phyloP scores from a whole-genome alignment of 1,140 invertebrate genomes.

The Marisa cornuarietis region DNA sequence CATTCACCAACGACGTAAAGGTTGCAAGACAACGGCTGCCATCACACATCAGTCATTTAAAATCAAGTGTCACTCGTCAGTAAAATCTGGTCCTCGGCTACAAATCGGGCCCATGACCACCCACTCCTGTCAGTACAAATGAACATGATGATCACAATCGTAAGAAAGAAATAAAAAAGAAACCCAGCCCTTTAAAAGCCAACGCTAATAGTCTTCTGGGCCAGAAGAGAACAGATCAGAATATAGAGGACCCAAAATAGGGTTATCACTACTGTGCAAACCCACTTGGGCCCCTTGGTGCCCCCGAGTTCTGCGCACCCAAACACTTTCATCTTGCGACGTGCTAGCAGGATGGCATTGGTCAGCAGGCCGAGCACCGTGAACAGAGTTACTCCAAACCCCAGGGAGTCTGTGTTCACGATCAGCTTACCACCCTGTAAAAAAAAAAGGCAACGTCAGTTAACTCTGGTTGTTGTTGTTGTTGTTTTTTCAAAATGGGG shows the following conservation, averaged over 20 bases:
- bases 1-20: too few species aligned
- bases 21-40: too few species aligned
- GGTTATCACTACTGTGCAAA: constrained; percentile 64
- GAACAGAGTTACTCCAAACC: constrained; percentile 73
- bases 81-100: background rate
- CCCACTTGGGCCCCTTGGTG: constrained; percentile 60
- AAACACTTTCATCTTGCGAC: constrained; percentile 66
- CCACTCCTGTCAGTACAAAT: background rate
- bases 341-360: constrained; percentile 67
- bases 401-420: constrained; percentile 68
- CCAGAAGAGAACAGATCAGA: constrained; percentile 64
- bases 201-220: constrained; percentile 35
- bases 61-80: background rate
- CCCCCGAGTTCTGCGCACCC: constrained; percentile 75
- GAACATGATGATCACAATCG: background rate
- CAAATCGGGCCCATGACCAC: background rate
- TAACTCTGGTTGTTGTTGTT: too few species aligned
- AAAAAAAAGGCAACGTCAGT: constrained; percentile 31
- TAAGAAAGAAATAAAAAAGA: background rate
- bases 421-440: constrained; percentile 69
- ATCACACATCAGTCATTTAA: background rate
- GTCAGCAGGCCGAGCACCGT: constrained; percentile 68
- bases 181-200: constrained; percentile 25
- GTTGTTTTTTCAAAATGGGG: too few species aligned
- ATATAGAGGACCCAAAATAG: constrained; percentile 71